Conservation (phyloP, 2,888 invertebrate genomes). For the Melieria picta region DNA sequence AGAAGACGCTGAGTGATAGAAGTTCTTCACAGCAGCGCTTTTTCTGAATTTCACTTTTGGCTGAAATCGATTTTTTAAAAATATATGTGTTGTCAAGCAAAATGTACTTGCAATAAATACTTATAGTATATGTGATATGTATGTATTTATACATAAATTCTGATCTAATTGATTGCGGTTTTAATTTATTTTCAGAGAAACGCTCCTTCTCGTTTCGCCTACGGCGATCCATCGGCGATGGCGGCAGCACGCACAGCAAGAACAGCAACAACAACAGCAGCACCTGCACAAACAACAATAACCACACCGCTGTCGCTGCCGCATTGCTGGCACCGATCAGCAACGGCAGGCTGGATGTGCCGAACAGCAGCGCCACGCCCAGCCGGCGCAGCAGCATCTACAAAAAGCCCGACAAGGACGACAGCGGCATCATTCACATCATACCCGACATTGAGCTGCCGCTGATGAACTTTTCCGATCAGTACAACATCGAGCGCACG, state of each 20-base stretch:
- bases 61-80: too few species aligned
- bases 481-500: conserved; percentile 74
- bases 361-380: conserved; percentile 51
- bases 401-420: conserved; percentile 63
- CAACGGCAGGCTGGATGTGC: conserved; percentile 55
- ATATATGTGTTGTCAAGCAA: too few species aligned
- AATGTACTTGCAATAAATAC: too few species aligned
- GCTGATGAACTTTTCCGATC: conserved; percentile 68
- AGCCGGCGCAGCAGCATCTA: conserved; percentile 65
- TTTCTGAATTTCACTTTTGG: too few species aligned
- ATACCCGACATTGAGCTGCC: conserved; percentile 69
- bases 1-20: too few species aligned
- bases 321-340: conserved; percentile 58
- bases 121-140: too few species aligned
- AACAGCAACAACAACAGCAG: conserved; percentile 63
- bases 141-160: too few species aligned
- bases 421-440: conserved; percentile 67
- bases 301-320: conserved; percentile 55
- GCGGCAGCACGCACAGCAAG: conserved; percentile 60
- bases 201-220: conserved; percentile 61
- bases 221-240: conserved; percentile 57
- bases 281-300: conserved; percentile 59
- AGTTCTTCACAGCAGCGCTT: too few species aligned
- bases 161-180: too few species aligned
- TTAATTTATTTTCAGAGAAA: conserved; percentile 51